Evolutionary conservation across 2,888 invertebrate species (phyloP), one percentile per base, ranked within the genome.

Genomic region (Julus scandinavius): DNA sequence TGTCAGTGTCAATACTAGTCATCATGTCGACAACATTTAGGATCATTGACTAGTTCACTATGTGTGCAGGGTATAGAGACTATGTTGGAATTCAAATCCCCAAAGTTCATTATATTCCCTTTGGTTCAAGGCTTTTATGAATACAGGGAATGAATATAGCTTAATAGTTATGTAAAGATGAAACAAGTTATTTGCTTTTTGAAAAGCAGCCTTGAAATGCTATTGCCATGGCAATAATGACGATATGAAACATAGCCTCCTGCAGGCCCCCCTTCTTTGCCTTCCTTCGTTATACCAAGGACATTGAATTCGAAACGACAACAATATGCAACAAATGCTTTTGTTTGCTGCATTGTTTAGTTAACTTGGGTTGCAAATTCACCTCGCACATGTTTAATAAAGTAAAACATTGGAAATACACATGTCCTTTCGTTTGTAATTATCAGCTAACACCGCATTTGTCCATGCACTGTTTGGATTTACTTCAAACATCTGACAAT

Each of bases 171-270:
- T 63, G 58, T 63, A 63, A 63, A 63, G 15, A 63, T 63, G 58
- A 63, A 63, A n/a, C 58, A n/a, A 63, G 58, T 63, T 63, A 63
- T 63, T 63, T 63, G 58, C 58, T 63, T 63, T 63, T n/a, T 63
- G 58, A 63, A 63, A 63, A n/a, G 58, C n/a, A 63, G 58, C 58
- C 58, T 63, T 63, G 58, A 63, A 63, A 63, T 63, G 58, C n/a
- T 63, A 63, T 63, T 63, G 58, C 58, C 58, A 63, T 63, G 58
- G 58, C 58, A 63, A 63, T 63, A 63, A 63, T 63, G 58, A 63
- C 58, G 58, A 63, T 6, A n/a, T n/a, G n/a, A 63, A 63, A 63
- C 58, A n/a, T 63, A 63, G 58, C n/a, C 58, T 63, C 58, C n/a
- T 63, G 5, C 58, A n/a, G 58, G n/a, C n/a, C 58, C 58, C 58